Evolutionary conservation across 2,113 vertebrate genomes (phyloP).

Genomic region (Odontophorus gujanensis): DNA sequence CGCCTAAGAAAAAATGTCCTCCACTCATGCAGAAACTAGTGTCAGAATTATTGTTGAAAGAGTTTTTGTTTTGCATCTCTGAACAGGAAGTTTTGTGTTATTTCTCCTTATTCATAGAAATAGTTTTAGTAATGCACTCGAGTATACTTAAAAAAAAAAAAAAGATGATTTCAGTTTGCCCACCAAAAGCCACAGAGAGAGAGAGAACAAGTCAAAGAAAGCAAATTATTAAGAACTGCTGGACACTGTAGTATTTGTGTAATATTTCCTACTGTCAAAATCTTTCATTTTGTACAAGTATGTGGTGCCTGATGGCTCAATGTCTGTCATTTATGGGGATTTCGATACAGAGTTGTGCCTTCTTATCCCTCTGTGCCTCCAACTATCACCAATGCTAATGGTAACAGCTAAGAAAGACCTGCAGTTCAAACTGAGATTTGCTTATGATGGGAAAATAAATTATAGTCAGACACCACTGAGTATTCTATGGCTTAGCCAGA

Average conservation of each 20-base stretch:
- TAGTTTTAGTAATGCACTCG: neutral
- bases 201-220: neutral
- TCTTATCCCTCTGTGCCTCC: neutral
- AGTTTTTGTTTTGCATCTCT: neutral
- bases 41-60: neutral
- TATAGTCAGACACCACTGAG: neutral
- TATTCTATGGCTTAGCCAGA: neutral
- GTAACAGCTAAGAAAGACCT: neutral
- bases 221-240: neutral
- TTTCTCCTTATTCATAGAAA: neutral
- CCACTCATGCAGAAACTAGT: neutral
- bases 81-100: neutral
- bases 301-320: neutral
- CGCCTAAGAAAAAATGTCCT: neutral
- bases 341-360: neutral
- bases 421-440: neutral
- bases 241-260: neutral
- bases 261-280: neutral
- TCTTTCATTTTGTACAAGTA: neutral
- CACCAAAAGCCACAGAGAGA: neutral
- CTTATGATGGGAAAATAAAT: neutral
- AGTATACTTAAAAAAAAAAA: neutral
- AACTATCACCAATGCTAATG: neutral
- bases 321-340: neutral
- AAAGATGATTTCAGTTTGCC: neutral